Base-by-base conservation (phyloP, 23 tunicate species). In the Pegea sp. region DNA sequence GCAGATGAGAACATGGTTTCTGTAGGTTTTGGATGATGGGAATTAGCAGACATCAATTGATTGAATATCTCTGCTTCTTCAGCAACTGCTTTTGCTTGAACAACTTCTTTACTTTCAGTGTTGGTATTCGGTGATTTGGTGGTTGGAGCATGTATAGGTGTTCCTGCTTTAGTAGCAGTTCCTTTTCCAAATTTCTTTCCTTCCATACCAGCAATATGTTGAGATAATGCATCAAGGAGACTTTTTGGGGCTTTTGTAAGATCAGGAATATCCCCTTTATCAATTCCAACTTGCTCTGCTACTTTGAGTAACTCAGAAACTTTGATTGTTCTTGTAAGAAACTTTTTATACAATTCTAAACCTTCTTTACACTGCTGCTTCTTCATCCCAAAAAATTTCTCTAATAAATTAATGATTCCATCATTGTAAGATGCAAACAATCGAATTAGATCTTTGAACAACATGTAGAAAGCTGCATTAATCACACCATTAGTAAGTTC, bases 221-320 rank as follows among this genome's bases (percentile, higher is more conserved):
- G 93, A 46, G 78, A 76, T 20, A 91, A 54, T 2, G 99, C 99
- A 72, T 91, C 99, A 6, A 78, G 56, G 7, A 91, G 50, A 64
- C 99, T 91, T 52, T 50, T 73, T 6, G 99, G 99, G 44, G 99
- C 99, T 53, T 70, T 77, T 18, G 93, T 91, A 29, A 91, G 76
- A 72, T 91, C 99, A 3, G 99, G 99, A 55, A 79, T 91, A 33
- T 91, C 99, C 16, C 99, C 99, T 67, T 91, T 79, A 31, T 91
- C 99, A 53, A 91, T 72, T 22, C 99, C 99, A 26, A 91, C 93
- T 33, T 91, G 91, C 34, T 91, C 99, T 3, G 99, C 99, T 0
- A 91, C 99, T 67, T 80, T 91, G 3, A 91, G 61, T 49, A 91
- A 56, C 18, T 78, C 86, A 1, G 91, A 74, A 61, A 91, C 87